phyloP scores from a whole-genome alignment of 2,888 invertebrate species.

The Cheilosia impressa region DNA sequence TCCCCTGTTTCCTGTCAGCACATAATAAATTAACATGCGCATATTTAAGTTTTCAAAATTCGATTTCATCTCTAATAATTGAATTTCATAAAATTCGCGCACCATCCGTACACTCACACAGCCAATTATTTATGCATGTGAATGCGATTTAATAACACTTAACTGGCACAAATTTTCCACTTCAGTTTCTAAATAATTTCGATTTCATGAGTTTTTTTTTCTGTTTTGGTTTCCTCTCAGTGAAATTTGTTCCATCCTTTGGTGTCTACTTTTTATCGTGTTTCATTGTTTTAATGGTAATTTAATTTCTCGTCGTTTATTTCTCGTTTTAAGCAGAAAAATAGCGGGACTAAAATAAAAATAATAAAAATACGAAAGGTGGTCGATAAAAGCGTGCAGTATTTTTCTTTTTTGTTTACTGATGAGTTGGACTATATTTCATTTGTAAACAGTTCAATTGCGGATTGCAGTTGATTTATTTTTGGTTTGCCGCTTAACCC shows the following conservation, averaged over 20 bases:
- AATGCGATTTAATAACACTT: conserved; percentile 45
- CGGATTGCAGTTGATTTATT: too few species aligned
- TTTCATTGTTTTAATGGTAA: too few species aligned
- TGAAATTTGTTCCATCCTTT: conserved; percentile 4
- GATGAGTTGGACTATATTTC: too few species aligned
- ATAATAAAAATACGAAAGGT: too few species aligned
- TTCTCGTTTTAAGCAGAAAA: too few species aligned
- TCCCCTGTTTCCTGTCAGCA: background rate
- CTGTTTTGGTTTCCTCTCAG: background rate
- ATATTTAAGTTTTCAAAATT: conserved; percentile 40
- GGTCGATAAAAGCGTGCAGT: too few species aligned
- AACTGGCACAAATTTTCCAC: conserved; percentile 44
- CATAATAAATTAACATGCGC: conserved; percentile 46
- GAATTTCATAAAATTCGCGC: conserved; percentile 19
- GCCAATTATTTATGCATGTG: conserved; percentile 45
- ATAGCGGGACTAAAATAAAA: too few species aligned
- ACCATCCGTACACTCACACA: conserved; percentile 1
- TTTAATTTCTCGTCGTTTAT: too few species aligned
- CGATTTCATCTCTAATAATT: conserved; percentile 37
- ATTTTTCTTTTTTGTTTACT: too few species aligned
- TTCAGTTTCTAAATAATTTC: conserved; percentile 41
- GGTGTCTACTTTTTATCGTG: too few species aligned
- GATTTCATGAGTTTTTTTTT: conserved; percentile 4
- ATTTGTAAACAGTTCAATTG: too few species aligned
- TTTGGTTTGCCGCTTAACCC: too few species aligned